A percentile compares a stretch with the other conserved stretches of the same genome.
These are phyloP conservation scores for Pteropus rufus DNA, from an alignment of 2,797 vertebrate genomes.

Conservation along the genomic window DNA sequence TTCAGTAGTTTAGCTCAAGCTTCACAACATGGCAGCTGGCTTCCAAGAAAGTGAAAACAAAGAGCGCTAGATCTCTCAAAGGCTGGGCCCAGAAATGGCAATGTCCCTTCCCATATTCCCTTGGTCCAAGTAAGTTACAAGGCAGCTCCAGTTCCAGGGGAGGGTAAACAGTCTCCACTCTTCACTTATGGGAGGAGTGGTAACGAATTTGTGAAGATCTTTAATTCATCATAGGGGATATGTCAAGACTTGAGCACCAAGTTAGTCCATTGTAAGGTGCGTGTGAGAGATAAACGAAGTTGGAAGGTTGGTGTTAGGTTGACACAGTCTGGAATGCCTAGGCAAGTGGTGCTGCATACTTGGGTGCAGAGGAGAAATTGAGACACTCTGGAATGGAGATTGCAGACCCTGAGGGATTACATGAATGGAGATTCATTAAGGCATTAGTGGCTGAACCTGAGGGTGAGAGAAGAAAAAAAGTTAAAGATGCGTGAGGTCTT, in stretches of 20 bases:
- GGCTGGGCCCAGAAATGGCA: too few relatives aligned
- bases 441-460: neutral
- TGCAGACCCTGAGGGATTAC: neutral
- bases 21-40: neutral
- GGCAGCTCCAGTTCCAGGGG: neutral
- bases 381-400: neutral
- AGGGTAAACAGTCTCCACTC: neutral
- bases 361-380: neutral
- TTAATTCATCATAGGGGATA: neutral
- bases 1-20: neutral
- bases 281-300: neutral
- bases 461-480: neutral
- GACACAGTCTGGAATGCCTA: neutral
- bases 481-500: neutral
- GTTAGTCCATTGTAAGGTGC: too few relatives aligned
- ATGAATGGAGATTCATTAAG: neutral
- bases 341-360: neutral
- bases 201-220: neutral
- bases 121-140: neutral
- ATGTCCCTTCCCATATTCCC: neutral
- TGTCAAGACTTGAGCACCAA: neutral
- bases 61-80: neutral
- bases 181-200: neutral
- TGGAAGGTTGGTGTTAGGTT: neutral
- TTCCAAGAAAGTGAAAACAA: neutral